Evolutionary conservation across 2,797 vertebrate genomes (phyloP), one percentile per base, ranked within the genome.

Genomic region (Triplophysa bombifrons): DNA sequence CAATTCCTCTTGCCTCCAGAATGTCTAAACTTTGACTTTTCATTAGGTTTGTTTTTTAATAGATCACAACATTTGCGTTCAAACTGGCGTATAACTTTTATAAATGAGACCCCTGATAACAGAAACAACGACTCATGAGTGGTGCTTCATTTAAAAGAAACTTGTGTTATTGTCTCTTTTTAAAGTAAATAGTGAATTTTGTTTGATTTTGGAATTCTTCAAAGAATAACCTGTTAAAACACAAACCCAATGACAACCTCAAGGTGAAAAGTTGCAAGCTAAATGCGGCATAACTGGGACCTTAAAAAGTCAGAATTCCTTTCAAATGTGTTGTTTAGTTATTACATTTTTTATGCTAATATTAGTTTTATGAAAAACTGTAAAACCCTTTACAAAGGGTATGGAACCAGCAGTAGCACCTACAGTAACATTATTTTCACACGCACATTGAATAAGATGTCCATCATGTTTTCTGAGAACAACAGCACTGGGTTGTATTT

Each of bases 61-160:
- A 30, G 27, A 30, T 30, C 27, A 30, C 27, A 30, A 30, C 27
- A 2, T 30, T 30, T 30, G 27, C 27, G 3, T 30, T 30, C 3
- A 30, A 30, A 30, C 3, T 30, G 3, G 27, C 27, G 27, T 30
- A 30, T 3, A 34, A 34, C 34, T 4, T 34, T 34, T 7, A 34
- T 7, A 34, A 34, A 34, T 30, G 34, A 34, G 34, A 34, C 34
- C 34, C 34, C 34, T 51, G 71, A 81, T 81, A 63, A 74, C 60
- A 83, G 51, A 63, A 63, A 78, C 22, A 48, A 71, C 64, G 72
- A 75, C 65, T 78, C 58, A 30, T 34, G 65, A 63, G 77, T 60
- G 2, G 2, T 22, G 51, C 61, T 75, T 69, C 70, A 72, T 56
- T 72, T 75, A 64, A 58, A 67, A 72, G 58, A 67, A 48, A 41